Base-by-base conservation (phyloP, 1,140 invertebrate genomes). In the Brachionus manjavacas region DNA sequence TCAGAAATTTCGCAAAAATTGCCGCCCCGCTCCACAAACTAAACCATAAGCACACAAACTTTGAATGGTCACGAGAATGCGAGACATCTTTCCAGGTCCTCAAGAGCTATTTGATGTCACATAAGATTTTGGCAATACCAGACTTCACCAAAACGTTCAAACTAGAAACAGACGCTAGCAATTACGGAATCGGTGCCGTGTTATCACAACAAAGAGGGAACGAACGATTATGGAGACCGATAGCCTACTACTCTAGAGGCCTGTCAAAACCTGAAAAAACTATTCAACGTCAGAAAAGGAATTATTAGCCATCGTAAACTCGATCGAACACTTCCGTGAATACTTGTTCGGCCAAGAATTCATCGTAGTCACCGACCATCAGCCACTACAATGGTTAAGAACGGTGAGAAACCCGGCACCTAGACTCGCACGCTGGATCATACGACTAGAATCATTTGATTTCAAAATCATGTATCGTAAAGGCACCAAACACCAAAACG, bases 331-430 rank as follows among this genome's bases (percentile, higher is more conserved):
- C 70, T 90, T 91, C 85, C 87, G 89, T 49, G 55, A 89, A 60
- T 90, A 88, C 79, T 52, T 91, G 4, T 89, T 87, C 83, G 90
- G 90, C 3, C 72, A 87, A 12, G 68, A 88, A 52, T 91, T 91
- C 84, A 89, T 84, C 3, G 79, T 91, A 4, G 85, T 86, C 14
- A 92, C 90, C 1, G 90, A 92, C 84, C 90, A 91, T 76, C 89
- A 90, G 76, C 89, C 91, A 0, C 80, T 92, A 49, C 83, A 87
- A 9, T 60, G 52, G 16, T 88, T 90, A 88, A 88, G 35, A 85
- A 85, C 4, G 79, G 85, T 0, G 85, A 86, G 28, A 86, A 85
- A 35, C 20, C 9, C 11, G 11, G 11, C 12, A 14, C 9, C 43
- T 20, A 23, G 78, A 25, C 46, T 81, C 11, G 43, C 25, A 39